phyloP scores from a whole-genome alignment of 1,140 invertebrate species.

The Leptestheria dahalacensis region DNA sequence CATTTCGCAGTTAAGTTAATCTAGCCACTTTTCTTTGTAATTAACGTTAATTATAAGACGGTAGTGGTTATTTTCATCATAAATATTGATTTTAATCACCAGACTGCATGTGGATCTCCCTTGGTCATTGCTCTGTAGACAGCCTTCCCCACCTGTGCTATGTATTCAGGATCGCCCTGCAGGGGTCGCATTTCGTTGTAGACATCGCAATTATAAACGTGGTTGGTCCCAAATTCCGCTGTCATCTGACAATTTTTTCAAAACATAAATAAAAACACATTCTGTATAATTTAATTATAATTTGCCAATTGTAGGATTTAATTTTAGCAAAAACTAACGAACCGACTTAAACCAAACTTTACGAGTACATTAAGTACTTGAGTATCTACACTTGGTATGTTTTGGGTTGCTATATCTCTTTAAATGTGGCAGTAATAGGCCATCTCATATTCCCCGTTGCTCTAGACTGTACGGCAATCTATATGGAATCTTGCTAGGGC shows the following conservation, averaged over 20 bases:
- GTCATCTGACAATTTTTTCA: slow-evolving; percentile 36
- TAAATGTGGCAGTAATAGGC: too few species aligned
- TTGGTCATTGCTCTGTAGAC: slow-evolving; percentile 51
- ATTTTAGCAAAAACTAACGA: too few species aligned
- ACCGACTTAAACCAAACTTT: slow-evolving; percentile 5
- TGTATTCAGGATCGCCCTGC: slow-evolving; percentile 39
- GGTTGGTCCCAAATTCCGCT: slow-evolving; percentile 53
- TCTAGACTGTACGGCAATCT: too few species aligned
- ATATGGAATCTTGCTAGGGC: too few species aligned
- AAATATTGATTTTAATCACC: slow-evolving; percentile 39
- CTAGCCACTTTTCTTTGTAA: not conserved
- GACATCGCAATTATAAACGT: slow-evolving; percentile 77
- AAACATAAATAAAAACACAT: not conserved
- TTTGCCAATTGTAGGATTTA: too few species aligned
- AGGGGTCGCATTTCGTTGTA: slow-evolving; percentile 76
- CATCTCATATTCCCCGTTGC: too few species aligned
- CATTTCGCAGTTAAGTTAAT: too few species aligned
- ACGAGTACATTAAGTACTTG: too few species aligned
- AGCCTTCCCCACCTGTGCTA: slow-evolving; percentile 44
- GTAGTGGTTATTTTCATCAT: too few species aligned
- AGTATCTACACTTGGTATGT: too few species aligned
- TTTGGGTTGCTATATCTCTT: too few species aligned
- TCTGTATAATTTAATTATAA: too few species aligned
- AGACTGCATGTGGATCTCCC: slow-evolving; percentile 59
- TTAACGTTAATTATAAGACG: not conserved